Evolutionary conservation across 2,797 vertebrate genomes (phyloP).

Genomic region (Anolis apletophallus): DNA sequence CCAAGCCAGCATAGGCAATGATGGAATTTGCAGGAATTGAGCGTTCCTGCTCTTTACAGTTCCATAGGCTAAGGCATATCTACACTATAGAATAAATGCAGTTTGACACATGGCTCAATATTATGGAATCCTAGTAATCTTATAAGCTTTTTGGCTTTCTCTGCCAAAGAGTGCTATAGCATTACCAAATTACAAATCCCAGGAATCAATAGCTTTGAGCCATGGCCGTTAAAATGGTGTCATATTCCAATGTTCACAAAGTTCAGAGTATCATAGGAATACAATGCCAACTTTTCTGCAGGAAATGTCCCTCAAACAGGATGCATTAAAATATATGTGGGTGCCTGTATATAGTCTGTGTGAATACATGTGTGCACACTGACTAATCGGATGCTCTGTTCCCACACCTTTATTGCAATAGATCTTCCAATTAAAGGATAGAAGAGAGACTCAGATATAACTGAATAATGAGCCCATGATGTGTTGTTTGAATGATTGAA

Average conservation of each 20-base stretch:
- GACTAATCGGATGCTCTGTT: conserved; percentile 11
- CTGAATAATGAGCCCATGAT: conserved; percentile 71
- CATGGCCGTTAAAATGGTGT: too few relatives aligned
- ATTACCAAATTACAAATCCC: too few relatives aligned
- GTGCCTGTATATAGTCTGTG: too few relatives aligned
- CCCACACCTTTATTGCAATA: neutral
- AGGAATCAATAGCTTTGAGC: too few relatives aligned
- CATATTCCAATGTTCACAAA: too few relatives aligned
- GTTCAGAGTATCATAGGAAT: neutral
- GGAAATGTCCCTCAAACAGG: neutral
- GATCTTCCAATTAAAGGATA: conserved; percentile 42
- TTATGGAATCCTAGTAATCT: too few relatives aligned
- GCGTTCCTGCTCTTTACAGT: neutral
- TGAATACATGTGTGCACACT: neutral
- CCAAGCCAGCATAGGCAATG: neutral
- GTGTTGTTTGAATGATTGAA: conserved; percentile 77
- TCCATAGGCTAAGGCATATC: neutral
- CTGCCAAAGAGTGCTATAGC: too few relatives aligned
- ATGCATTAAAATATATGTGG: neutral
- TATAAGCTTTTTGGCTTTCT: too few relatives aligned
- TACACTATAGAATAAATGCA: too few relatives aligned
- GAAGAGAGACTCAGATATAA: conserved; percentile 61
- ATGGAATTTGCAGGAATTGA: neutral
- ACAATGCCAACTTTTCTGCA: neutral
- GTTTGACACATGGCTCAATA: too few relatives aligned